Conservation (phyloP, 2,113 vertebrate species). For the Crotalus helleri region DNA sequence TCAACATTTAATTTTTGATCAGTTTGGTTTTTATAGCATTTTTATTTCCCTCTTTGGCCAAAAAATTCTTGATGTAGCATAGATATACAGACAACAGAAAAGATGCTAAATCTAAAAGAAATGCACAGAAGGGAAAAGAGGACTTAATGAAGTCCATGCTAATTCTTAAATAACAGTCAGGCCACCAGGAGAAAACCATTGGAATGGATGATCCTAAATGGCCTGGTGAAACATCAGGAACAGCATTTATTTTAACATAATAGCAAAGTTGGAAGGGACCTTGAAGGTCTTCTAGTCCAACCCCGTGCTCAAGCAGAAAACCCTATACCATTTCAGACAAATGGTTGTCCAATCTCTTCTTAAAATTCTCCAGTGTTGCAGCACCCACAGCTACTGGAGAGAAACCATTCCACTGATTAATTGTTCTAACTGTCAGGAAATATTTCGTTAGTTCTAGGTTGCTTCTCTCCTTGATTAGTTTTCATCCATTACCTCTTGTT, state of each 20-base stretch:
- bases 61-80: not conserved
- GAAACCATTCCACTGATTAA: too few relatives aligned
- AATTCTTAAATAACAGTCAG: not conserved
- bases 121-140: not conserved
- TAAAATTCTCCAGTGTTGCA: too few relatives aligned
- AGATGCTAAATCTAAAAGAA: not conserved
- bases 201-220: not conserved
- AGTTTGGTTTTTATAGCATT: not conserved
- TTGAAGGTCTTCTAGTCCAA: not conserved
- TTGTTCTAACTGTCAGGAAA: too few relatives aligned
- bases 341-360: too few relatives aligned
- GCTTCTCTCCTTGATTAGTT: too few relatives aligned
- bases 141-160: not conserved
- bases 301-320: not conserved
- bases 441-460: too few relatives aligned
- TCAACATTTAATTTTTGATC: not conserved
- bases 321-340: too few relatives aligned
- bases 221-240: not conserved
- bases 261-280: not conserved
- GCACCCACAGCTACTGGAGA: too few relatives aligned
- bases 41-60: not conserved
- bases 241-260: not conserved
- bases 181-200: not conserved
- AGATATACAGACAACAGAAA: not conserved
- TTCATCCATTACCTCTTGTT: too few relatives aligned